These are phyloP conservation scores for Pecten maximus DNA, from an alignment of 2,888 invertebrate species.

Conservation along the genomic window DNA sequence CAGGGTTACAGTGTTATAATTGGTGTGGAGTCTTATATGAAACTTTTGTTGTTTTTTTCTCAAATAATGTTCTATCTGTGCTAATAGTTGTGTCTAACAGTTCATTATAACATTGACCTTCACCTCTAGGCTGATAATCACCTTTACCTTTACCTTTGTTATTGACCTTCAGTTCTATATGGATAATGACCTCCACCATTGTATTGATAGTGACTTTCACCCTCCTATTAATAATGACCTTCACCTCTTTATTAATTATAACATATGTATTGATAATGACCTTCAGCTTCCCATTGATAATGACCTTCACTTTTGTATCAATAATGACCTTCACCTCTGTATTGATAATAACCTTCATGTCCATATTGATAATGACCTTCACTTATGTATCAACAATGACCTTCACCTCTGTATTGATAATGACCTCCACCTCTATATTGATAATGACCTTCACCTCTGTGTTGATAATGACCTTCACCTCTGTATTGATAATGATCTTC, in stretches of 20 bases:
- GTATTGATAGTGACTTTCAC: neutral
- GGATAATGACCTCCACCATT: neutral
- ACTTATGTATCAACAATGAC: no score
- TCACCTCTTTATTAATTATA: no score
- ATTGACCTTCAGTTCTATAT: neutral
- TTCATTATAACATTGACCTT: no score
- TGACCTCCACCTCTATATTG: neutral
- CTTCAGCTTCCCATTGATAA: neutral
- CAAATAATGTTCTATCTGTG: no score
- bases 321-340: neutral
- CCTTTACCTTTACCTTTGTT: no score
- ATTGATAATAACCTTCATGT: neutral
- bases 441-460: neutral
- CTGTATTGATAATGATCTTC: neutral
- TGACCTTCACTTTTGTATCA: neutral
- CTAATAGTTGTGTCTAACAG: no score
- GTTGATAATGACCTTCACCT: slow-evolving; percentile 2
- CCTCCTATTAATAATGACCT: neutral
- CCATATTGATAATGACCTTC: neutral
- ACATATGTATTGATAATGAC: neutral
- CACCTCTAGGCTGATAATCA: no score
- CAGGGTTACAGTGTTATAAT: no score
- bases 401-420: neutral
- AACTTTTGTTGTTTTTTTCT: no score
- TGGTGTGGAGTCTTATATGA: no score